A percentile compares a stretch with the other conserved stretches of the same genome.
These are phyloP conservation scores for Apamea anceps DNA, from an alignment of 2,888 invertebrate genomes.

Conservation along the genomic window DNA sequence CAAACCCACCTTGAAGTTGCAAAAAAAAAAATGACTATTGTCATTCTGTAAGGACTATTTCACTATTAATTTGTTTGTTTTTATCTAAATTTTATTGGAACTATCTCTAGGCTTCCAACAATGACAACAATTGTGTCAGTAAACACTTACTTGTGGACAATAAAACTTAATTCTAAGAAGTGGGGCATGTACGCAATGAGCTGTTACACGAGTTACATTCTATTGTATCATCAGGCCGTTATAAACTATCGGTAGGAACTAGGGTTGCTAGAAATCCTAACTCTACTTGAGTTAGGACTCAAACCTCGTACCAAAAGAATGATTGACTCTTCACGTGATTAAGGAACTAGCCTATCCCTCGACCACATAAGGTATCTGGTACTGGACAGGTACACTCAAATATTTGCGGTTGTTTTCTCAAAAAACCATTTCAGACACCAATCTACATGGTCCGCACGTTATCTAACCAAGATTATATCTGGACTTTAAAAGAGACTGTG, in stretches of 20 bases:
- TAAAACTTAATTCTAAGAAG: slow-evolving; percentile 66
- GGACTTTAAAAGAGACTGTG: no score
- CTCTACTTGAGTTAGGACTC: background rate
- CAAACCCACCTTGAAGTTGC: background rate
- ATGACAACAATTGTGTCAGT: slow-evolving; percentile 47
- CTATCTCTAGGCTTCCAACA: slow-evolving; percentile 3
- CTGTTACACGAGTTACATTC: slow-evolving; percentile 55
- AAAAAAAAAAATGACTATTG: background rate
- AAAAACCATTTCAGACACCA: no score
- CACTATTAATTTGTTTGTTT: background rate
- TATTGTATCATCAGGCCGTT: slow-evolving; percentile 63
- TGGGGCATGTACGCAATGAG: slow-evolving; percentile 64
- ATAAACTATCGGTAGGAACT: background rate
- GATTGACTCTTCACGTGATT: background rate
- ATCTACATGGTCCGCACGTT: no score
- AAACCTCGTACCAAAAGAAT: background rate
- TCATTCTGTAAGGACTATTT: background rate
- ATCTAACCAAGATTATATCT: no score
- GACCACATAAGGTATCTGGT: background rate
- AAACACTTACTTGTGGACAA: slow-evolving; percentile 55
- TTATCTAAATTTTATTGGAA: background rate
- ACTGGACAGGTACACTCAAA: no score
- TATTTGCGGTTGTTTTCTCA: no score
- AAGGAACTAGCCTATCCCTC: no score
- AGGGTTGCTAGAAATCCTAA: slow-evolving; percentile 21